phyloP scores from a whole-genome alignment of 2,888 invertebrate species.

The Hymenopus coronatus region DNA sequence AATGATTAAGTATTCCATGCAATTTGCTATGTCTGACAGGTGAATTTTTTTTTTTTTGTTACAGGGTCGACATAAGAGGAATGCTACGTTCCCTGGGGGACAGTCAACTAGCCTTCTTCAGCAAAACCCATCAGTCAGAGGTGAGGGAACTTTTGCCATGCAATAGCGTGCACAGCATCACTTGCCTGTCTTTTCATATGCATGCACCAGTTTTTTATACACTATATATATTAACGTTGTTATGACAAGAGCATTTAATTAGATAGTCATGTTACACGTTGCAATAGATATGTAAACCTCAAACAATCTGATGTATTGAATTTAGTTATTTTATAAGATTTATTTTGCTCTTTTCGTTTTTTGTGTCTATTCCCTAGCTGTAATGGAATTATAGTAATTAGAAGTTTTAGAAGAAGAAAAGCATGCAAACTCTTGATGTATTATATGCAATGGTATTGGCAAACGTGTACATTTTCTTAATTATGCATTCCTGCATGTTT shows the following conservation, averaged over 20 bases:
- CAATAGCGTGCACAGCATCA: neutral
- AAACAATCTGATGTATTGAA: too few species aligned
- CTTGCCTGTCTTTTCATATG: neutral
- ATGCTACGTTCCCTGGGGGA: slow-evolving; percentile 75
- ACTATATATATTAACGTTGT: neutral
- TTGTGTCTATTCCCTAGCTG: too few species aligned
- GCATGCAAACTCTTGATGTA: too few species aligned
- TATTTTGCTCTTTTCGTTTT: too few species aligned
- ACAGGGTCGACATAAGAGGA: slow-evolving; percentile 74
- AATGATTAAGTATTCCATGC: slow-evolving; percentile 3
- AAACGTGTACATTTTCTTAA: too few species aligned
- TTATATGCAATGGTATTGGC: too few species aligned
- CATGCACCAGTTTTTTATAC: neutral
- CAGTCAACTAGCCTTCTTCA: slow-evolving; percentile 62
- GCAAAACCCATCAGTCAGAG: slow-evolving; percentile 58
- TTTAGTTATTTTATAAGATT: too few species aligned
- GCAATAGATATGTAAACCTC: neutral
- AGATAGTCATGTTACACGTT: neutral
- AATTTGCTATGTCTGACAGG: slow-evolving; percentile 9
- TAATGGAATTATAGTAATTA: too few species aligned
- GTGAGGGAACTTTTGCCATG: slow-evolving; percentile 47
- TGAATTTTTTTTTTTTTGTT: neutral
- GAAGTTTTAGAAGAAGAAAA: too few species aligned
- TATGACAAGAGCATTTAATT: neutral
- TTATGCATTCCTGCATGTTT: too few species aligned